Base-by-base conservation (phyloP, 2,113 vertebrate species). In the Rhinoderma darwinii region DNA sequence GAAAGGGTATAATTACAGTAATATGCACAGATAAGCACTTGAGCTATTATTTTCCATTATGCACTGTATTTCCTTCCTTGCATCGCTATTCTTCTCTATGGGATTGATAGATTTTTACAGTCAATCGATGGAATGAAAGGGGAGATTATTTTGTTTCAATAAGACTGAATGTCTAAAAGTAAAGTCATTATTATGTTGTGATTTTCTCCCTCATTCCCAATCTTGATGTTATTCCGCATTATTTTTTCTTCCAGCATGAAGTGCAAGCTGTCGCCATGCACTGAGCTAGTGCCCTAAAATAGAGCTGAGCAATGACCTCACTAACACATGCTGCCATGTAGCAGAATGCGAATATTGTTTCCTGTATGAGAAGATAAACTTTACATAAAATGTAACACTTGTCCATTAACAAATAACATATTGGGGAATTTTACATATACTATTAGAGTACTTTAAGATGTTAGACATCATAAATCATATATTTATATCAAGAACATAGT, bases 251-350 rank as follows among this genome's bases (percentile, higher is more conserved):
- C 43, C 9, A 35, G 51, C 54, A 86, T 68, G 89, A 92, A 95
- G 88, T 93, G 91, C 91, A 91, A 95, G 93, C 91, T 91, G 92
- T 93, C 94, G 95, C 30, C 15, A 89, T 90, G 91, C 90, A 88
- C 89, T 41, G 32, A 88, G 91, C 93, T 93, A 92, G 90, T 68
- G 90, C 89, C 93, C 93, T 93, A 96, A 97, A 97, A 98, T 94
- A 96, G 95, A 94, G 94, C 63, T n/a, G 90, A 93, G 94, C 92
- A 93, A 95, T 92, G 91, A 95, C 93, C 95, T 94, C 76, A 88
- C 92, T 88, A 61, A 89, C 88, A 90, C 88, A 79, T 87, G 91
- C 89, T 79, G 91, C 88, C 90, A 91, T 82, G 35, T 91, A 91
- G 91, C 89, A 92, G 81, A 92, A 84, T 30, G 78, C 81, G 35